Evolutionary conservation across 2,113 vertebrate species (phyloP).

Genomic region (Thamnophis sirtalis): DNA sequence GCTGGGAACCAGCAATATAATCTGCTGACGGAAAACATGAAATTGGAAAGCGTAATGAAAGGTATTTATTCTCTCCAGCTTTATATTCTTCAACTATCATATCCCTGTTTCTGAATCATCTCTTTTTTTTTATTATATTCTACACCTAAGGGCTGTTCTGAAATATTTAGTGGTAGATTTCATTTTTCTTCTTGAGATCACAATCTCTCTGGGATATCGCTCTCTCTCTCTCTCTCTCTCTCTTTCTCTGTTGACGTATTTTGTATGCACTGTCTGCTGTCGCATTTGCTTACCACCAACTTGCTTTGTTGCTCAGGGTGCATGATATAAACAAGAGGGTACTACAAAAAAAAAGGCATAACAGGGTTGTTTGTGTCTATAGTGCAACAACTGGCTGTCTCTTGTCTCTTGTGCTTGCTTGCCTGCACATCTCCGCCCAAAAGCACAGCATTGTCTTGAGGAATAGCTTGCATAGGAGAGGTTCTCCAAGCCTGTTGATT

Average conservation of each 20-base stretch:
- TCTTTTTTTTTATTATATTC: background rate
- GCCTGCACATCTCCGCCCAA: slow-evolving; percentile 32
- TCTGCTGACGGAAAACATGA: background rate
- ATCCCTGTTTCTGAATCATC: background rate
- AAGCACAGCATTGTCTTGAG: slow-evolving; percentile 63
- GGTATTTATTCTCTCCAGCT: background rate
- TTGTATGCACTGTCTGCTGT: background rate
- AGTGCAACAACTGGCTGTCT: background rate
- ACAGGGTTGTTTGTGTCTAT: background rate
- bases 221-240: background rate
- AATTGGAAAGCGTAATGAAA: background rate
- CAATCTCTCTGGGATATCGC: background rate
- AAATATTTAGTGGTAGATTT: background rate
- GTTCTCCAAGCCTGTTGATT: slow-evolving; percentile 56
- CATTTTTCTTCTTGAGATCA: background rate
- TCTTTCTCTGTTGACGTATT: background rate
- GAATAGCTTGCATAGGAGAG: slow-evolving; percentile 31
- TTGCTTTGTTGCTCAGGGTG: background rate
- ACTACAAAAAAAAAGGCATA: background rate
- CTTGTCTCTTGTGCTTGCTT: slow-evolving; percentile 47
- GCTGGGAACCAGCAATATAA: background rate
- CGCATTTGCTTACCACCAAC: background rate
- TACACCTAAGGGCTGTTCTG: background rate
- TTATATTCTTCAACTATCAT: background rate
- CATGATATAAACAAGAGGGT: background rate